Conservation (phyloP, 2,113 vertebrate genomes). For the Natator depressus region DNA sequence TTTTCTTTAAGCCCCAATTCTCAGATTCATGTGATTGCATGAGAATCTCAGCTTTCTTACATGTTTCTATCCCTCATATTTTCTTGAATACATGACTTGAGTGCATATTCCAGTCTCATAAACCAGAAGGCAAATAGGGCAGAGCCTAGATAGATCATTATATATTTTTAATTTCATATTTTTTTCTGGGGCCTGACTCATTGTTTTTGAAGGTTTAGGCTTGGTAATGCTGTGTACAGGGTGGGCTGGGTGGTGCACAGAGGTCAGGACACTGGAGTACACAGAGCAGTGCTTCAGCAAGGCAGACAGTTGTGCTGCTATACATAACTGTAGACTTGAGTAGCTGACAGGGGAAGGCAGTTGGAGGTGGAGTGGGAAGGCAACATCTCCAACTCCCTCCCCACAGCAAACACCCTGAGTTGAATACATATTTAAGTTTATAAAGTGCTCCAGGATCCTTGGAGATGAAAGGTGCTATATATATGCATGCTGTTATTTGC, state of each 20-base stretch:
- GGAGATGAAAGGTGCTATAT: neutral
- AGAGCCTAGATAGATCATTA: neutral
- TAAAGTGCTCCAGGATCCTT: neutral
- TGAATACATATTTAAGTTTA: neutral
- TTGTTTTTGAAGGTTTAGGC: neutral
- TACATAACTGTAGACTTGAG: neutral
- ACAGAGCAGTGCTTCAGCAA: neutral
- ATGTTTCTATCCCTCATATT: neutral
- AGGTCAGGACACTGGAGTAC: neutral
- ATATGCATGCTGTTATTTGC: neutral
- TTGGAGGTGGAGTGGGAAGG: neutral
- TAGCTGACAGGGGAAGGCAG: neutral
- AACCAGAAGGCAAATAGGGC: neutral
- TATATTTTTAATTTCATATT: neutral
- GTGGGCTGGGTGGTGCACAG: neutral
- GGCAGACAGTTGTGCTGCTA: neutral
- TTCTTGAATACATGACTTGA: neutral
- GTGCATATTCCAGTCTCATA: neutral
- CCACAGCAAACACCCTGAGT: neutral
- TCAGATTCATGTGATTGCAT: neutral
- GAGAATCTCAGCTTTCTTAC: neutral
- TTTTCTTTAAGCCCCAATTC: neutral
- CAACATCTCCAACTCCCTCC: neutral
- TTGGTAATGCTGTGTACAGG: neutral
- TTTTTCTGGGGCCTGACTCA: neutral